These are phyloP conservation scores for Trypoxylus dichotomus DNA, from an alignment of 1,140 invertebrate genomes.

Conservation along the genomic window DNA sequence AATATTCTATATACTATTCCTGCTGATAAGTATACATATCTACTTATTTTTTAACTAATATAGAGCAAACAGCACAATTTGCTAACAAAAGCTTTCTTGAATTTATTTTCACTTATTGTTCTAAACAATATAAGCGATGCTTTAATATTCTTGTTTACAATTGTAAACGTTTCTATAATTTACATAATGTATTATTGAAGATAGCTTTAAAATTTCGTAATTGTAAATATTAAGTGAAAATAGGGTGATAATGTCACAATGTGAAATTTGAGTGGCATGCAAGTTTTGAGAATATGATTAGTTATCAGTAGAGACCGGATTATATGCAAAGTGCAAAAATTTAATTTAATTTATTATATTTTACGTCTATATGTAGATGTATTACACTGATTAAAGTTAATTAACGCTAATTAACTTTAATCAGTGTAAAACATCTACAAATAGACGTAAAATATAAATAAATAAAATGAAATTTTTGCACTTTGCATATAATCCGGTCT, in stretches of 20 bases:
- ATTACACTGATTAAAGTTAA: no score
- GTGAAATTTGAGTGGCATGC: slow-evolving; percentile 31
- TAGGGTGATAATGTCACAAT: slow-evolving; percentile 36
- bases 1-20: not conserved
- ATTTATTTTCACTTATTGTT: not conserved
- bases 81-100: not conserved
- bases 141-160: not conserved
- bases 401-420: no score
- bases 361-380: no score
- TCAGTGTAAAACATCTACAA: no score
- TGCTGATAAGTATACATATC: not conserved
- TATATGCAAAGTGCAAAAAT: no score
- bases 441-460: no score
- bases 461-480: no score
- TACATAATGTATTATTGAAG: slow-evolving; percentile 36
- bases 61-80: not conserved
- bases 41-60: not conserved
- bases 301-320: no score
- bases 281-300: no score
- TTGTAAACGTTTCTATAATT: not conserved
- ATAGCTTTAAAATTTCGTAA: slow-evolving; percentile 41
- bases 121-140: not conserved
- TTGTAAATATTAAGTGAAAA: slow-evolving; percentile 31
- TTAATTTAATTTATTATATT: no score
- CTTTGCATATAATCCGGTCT: no score